Conservation (phyloP, 2,888 invertebrate genomes). For the Leptarthrus brevirostris region DNA sequence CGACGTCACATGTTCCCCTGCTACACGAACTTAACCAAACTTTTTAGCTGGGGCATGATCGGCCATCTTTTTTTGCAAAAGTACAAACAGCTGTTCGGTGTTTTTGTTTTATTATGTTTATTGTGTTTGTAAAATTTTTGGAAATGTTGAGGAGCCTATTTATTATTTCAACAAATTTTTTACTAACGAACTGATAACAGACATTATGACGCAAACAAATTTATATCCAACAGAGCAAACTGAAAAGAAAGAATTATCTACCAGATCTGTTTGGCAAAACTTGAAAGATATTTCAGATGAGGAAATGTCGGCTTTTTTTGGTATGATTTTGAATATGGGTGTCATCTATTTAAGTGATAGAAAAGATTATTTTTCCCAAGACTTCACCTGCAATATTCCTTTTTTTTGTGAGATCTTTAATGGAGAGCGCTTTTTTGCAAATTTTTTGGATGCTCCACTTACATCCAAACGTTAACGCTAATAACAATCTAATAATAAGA, state of each 20-base stretch:
- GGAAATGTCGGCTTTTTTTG: neutral
- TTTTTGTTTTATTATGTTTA: too few relatives aligned
- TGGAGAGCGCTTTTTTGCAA: neutral
- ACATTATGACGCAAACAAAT: too few relatives aligned
- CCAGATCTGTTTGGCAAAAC: neutral
- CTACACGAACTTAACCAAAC: too few relatives aligned
- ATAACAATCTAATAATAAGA: neutral
- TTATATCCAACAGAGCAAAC: too few relatives aligned
- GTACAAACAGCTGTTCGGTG: too few relatives aligned
- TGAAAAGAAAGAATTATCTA: too few relatives aligned
- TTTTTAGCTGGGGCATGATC: too few relatives aligned
- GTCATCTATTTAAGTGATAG: neutral
- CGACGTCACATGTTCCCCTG: too few relatives aligned
- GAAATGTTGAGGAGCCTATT: too few relatives aligned
- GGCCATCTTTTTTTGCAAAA: too few relatives aligned
- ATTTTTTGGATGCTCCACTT: neutral
- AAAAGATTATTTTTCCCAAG: neutral
- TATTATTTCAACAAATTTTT: neutral
- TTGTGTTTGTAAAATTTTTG: too few relatives aligned
- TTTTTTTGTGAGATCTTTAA: too few relatives aligned
- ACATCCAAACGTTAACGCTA: neutral
- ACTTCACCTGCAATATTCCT: neutral
- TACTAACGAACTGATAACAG: neutral
- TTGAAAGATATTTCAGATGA: neutral
- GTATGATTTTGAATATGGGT: neutral